Percentiles rank a stretch among this genome's conserved stretches.
Evolutionary conservation across 2,113 vertebrate species (phyloP).

Genomic region (Megaceryle maxima): DNA sequence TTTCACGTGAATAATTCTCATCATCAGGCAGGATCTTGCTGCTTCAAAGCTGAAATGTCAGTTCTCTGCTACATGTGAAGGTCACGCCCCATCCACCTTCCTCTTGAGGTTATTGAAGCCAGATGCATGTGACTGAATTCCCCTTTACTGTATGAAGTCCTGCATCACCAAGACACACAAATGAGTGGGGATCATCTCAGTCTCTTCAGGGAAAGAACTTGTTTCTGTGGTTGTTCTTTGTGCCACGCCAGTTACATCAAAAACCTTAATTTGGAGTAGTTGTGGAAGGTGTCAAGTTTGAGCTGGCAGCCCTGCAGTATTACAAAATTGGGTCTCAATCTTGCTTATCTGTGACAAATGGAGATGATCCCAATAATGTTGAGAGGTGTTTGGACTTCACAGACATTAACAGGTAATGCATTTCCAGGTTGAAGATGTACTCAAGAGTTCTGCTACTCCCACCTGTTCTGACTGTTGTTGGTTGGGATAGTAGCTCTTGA

Average conservation of each 20-base stretch:
- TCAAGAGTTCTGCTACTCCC: background rate
- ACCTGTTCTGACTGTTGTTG: rapidly evolving
- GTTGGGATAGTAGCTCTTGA: background rate
- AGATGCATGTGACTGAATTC: background rate
- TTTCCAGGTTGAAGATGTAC: background rate
- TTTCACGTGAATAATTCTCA: background rate
- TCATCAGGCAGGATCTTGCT: background rate
- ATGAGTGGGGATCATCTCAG: background rate
- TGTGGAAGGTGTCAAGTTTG: background rate
- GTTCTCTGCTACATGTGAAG: rapidly evolving
- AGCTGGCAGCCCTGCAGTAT: background rate
- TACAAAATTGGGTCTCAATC: background rate
- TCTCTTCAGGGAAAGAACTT: background rate
- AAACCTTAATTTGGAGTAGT: background rate
- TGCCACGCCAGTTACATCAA: background rate
- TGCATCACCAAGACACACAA: background rate
- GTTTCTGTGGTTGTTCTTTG: rapidly evolving
- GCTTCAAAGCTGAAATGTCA: background rate
- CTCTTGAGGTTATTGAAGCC: background rate
- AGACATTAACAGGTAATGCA: too few relatives aligned
- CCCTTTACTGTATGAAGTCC: background rate
- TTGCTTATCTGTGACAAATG: background rate
- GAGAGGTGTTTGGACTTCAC: background rate
- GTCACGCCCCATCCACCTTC: background rate
- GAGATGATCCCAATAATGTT: background rate